phyloP scores from a whole-genome alignment of 2,797 vertebrate species.

The Lepus townsendii region DNA sequence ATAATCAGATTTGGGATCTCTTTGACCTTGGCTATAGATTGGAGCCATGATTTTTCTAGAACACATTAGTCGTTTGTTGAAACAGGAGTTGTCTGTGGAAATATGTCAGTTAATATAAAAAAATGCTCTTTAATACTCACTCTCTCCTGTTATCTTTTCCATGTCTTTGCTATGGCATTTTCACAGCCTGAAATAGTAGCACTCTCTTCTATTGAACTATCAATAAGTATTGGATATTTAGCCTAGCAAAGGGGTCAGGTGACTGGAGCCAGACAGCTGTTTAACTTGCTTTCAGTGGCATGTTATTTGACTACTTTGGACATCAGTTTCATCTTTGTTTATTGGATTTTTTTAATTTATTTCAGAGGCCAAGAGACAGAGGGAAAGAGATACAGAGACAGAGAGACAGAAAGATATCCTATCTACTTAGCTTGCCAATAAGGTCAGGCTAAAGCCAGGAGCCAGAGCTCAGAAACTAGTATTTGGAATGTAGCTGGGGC shows the following conservation, averaged over 20 bases:
- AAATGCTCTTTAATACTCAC: not conserved
- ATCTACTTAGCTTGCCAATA: too few relatives aligned
- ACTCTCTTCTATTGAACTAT: not conserved
- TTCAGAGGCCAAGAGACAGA: too few relatives aligned
- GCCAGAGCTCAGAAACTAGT: too few relatives aligned
- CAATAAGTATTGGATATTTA: not conserved
- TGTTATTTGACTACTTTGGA: not conserved
- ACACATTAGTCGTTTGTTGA: not conserved
- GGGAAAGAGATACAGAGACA: too few relatives aligned
- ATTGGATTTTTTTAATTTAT: too few relatives aligned
- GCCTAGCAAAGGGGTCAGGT: not conserved
- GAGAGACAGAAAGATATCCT: too few relatives aligned
- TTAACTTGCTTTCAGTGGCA: not conserved
- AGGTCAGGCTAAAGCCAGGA: too few relatives aligned
- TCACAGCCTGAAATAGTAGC: not conserved
- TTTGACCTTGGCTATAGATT: not conserved
- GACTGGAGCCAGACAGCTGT: not conserved
- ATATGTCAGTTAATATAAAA: not conserved
- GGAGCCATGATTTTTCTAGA: not conserved
- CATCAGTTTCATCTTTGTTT: not conserved
- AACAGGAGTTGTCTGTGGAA: not conserved
- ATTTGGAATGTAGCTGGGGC: too few relatives aligned
- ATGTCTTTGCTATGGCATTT: not conserved
- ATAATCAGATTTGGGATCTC: constrained; percentile 1
- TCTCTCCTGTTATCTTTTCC: not conserved